Percentiles rank a stretch among this genome's conserved stretches.
These are phyloP conservation scores for Macroteleia sp. DNA, from an alignment of 2,888 invertebrate genomes.

Conservation along the genomic window DNA sequence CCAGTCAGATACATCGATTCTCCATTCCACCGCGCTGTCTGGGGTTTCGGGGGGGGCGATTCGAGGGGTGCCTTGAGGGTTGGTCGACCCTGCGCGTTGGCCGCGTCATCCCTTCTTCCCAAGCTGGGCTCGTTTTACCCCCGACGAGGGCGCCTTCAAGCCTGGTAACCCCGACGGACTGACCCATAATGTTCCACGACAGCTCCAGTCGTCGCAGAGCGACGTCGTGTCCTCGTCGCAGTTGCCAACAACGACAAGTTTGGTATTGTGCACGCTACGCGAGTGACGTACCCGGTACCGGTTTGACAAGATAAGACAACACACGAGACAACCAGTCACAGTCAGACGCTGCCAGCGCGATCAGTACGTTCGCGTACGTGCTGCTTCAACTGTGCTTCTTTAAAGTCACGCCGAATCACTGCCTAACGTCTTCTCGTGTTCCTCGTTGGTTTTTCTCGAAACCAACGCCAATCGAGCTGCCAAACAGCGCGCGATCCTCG, in stretches of 20 bases:
- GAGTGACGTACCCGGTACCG: constrained; percentile 71
- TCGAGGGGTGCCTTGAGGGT: constrained; percentile 71
- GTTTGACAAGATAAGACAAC: constrained; percentile 71
- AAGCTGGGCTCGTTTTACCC: constrained; percentile 68
- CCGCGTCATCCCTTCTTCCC: constrained; percentile 77
- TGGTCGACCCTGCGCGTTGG: constrained; percentile 80
- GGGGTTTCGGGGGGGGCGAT: neutral
- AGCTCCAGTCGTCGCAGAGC: constrained; percentile 80
- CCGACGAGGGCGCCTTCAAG: constrained; percentile 67
- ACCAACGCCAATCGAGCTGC: too few species aligned
- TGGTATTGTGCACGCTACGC: constrained; percentile 70
- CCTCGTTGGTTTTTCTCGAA: too few species aligned
- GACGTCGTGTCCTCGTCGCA: constrained; percentile 85
- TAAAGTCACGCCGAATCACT: neutral
- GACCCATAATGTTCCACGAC: constrained; percentile 50
- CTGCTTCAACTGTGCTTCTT: constrained; percentile 7
- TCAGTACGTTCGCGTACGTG: constrained; percentile 70
- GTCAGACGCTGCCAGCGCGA: constrained; percentile 80
- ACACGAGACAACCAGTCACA: constrained; percentile 68
- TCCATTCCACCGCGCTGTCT: constrained; percentile 32
- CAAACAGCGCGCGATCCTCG: neutral
- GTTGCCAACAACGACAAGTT: constrained; percentile 60
- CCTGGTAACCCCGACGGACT: constrained; percentile 61
- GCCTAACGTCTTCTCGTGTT: neutral
- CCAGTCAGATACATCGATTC: constrained; percentile 57